phyloP scores from a whole-genome alignment of 1,140 invertebrate genomes.

The Scaptomyza montana region DNA sequence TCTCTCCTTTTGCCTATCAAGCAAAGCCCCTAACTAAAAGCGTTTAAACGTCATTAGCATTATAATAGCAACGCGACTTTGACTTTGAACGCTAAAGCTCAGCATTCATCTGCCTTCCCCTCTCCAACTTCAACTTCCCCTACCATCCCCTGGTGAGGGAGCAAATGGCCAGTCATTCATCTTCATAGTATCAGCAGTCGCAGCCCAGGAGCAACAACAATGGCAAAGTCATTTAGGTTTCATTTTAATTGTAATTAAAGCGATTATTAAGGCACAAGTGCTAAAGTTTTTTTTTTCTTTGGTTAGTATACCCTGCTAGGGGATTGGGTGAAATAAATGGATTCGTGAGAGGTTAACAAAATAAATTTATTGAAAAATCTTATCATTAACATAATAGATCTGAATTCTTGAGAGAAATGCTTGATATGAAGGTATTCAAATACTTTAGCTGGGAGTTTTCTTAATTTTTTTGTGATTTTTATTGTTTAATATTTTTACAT shows the following conservation, averaged over 20 bases:
- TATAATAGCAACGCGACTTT: constrained; percentile 55
- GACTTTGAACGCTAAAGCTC: constrained; percentile 30
- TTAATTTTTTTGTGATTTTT: too few relatives aligned
- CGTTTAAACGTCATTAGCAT: constrained; percentile 71
- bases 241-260: constrained; percentile 70
- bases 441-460: too few relatives aligned
- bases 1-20: not conserved
- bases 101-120: constrained; percentile 10
- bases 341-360: too few relatives aligned
- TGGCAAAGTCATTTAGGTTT: constrained; percentile 52
- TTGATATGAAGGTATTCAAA: too few relatives aligned
- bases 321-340: not conserved
- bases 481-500: too few relatives aligned
- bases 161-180: constrained; percentile 53
- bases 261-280: constrained; percentile 53
- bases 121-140: too few relatives aligned
- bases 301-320: not conserved
- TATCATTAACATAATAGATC: too few relatives aligned
- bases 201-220: constrained; percentile 4
- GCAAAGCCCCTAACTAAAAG: constrained; percentile 36
- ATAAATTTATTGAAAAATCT: too few relatives aligned
- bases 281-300: constrained; percentile 9
- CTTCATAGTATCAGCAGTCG: constrained; percentile 30
- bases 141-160: not conserved
- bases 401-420: too few relatives aligned